Evolutionary conservation across 2,797 vertebrate genomes (phyloP).

Genomic region (Channallabes apus): DNA sequence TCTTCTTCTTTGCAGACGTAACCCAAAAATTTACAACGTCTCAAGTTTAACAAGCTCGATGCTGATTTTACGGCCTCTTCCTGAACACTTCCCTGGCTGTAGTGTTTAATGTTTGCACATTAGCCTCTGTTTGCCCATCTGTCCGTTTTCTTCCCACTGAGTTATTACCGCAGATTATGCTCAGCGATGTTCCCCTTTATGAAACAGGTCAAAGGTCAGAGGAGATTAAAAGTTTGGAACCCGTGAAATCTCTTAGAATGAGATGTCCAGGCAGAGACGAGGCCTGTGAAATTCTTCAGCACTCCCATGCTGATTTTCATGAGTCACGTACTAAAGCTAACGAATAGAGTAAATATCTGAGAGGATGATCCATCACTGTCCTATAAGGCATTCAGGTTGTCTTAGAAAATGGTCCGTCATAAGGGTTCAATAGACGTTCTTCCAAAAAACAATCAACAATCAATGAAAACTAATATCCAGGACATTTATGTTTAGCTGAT

Average conservation of each 20-base stretch:
- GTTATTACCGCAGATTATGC: conserved; percentile 55
- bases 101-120: conserved; percentile 15
- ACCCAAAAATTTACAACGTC: conserved; percentile 2
- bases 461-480: too few species aligned
- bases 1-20: background rate
- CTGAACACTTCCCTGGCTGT: conserved; percentile 12
- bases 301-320: background rate
- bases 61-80: conserved; percentile 16
- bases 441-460: background rate
- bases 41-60: conserved; percentile 30
- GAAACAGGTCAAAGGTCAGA: conserved; percentile 64
- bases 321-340: background rate
- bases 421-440: background rate
- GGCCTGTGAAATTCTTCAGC: conserved; percentile 20
- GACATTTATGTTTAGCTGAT: too few species aligned
- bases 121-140: conserved; percentile 36
- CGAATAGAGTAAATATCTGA: background rate
- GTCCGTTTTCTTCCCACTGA: conserved; percentile 42
- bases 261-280: conserved; percentile 15
- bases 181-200: conserved; percentile 56
- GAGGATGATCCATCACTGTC: background rate
- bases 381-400: background rate
- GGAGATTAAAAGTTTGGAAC: conserved; percentile 61
- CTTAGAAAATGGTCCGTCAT: background rate
- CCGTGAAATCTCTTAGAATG: conserved; percentile 26